Evolutionary conservation across 2,888 invertebrate genomes (phyloP).

Genomic region (Hipparchia semele): DNA sequence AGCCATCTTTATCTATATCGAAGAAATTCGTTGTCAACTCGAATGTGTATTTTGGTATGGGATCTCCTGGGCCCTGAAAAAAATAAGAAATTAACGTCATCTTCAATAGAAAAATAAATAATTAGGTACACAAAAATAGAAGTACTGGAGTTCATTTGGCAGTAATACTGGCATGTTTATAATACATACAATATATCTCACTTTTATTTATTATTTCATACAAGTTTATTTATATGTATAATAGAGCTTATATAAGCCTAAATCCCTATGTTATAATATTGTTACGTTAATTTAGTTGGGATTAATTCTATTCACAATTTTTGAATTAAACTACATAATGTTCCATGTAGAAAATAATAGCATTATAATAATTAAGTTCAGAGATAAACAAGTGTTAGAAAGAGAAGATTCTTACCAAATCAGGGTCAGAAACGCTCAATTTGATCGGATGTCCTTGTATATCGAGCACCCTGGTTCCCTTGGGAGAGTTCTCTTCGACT

Average conservation of each 20-base stretch:
- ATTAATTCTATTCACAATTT: too few species aligned
- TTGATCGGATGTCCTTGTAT: constrained; percentile 85
- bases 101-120: background rate
- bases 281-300: too few species aligned
- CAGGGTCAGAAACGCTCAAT: constrained; percentile 91
- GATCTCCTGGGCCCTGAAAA: constrained; percentile 90
- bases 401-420: constrained; percentile 85
- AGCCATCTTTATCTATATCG: constrained; percentile 88
- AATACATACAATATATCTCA: too few species aligned
- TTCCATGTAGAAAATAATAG: too few species aligned
- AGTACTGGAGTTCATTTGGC: background rate
- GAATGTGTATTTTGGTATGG: constrained; percentile 90
- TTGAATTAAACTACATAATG: too few species aligned
- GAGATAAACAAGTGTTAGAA: too few species aligned
- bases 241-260: too few species aligned
- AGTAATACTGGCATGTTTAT: too few species aligned
- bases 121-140: background rate
- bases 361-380: too few species aligned
- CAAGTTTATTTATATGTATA: too few species aligned
- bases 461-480: constrained; percentile 92
- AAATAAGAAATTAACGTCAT: constrained; percentile 6
- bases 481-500: constrained; percentile 93
- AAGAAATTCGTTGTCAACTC: constrained; percentile 94
- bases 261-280: too few species aligned
- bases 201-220: too few species aligned